phyloP scores from a whole-genome alignment of 1,140 invertebrate species.

The Drosophila erecta region DNA sequence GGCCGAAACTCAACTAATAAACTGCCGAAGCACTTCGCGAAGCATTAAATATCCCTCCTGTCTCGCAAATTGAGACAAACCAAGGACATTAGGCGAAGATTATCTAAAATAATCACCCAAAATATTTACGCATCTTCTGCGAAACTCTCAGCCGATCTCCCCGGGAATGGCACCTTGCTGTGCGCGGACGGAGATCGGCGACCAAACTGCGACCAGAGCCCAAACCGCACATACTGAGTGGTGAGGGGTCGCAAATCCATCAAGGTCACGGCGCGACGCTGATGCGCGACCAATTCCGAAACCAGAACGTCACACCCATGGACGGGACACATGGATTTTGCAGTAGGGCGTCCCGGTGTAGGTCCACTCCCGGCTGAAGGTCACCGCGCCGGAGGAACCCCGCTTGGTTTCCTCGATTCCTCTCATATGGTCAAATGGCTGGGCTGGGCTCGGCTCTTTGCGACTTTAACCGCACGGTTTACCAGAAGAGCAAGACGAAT shows the following conservation, averaged over 20 bases:
- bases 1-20: background rate
- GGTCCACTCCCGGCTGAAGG: slow-evolving; percentile 45
- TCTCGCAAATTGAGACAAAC: slow-evolving; percentile 46
- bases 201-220: slow-evolving; percentile 78
- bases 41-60: background rate
- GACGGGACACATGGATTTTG: slow-evolving; percentile 58
- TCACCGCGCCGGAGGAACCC: slow-evolving; percentile 54
- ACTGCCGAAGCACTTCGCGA: background rate
- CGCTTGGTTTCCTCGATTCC: slow-evolving; percentile 59
- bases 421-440: slow-evolving; percentile 63
- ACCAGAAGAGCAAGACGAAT: slow-evolving; percentile 73
- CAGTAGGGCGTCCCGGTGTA: slow-evolving; percentile 55
- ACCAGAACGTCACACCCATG: slow-evolving; percentile 70
- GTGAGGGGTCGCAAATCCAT: slow-evolving; percentile 41
- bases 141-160: slow-evolving; percentile 51
- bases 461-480: slow-evolving; percentile 71
- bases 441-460: slow-evolving; percentile 41
- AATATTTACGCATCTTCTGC: slow-evolving; percentile 81
- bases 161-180: slow-evolving; percentile 77
- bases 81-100: slow-evolving; percentile 77
- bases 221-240: slow-evolving; percentile 71
- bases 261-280: slow-evolving; percentile 41
- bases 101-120: slow-evolving; percentile 84
- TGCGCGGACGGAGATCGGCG: slow-evolving; percentile 69
- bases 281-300: slow-evolving; percentile 72